Evolutionary conservation across 2,113 vertebrate species (phyloP).

Genomic region (Mesembrinibis cayennensis): DNA sequence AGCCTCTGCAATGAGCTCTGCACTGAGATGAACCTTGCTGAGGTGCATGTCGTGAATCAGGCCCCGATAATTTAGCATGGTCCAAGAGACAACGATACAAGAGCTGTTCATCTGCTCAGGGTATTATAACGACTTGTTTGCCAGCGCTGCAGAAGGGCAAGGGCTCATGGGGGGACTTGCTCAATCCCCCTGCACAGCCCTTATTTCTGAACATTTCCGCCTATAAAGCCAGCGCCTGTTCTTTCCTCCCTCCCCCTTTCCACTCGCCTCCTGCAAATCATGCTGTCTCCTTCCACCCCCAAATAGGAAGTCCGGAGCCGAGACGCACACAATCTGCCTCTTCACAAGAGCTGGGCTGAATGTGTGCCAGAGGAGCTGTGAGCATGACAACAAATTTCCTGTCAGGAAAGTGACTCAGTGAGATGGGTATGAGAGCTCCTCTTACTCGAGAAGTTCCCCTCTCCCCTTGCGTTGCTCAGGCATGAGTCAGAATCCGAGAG

Average conservation of each 20-base stretch:
- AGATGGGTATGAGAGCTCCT: conserved; percentile 59
- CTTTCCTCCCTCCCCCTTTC: background rate
- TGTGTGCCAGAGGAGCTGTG: conserved; percentile 61
- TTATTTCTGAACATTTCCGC: background rate
- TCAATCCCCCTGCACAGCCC: background rate
- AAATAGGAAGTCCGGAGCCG: conserved; percentile 64
- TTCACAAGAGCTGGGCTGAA: conserved; percentile 72
- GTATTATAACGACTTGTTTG: background rate
- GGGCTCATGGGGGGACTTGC: background rate
- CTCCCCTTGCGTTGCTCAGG: conserved; percentile 27
- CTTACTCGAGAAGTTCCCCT: conserved; percentile 63
- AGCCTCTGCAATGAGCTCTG: background rate
- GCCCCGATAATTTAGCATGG: background rate
- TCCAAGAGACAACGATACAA: background rate
- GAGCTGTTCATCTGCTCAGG: background rate
- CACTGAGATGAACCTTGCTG: background rate
- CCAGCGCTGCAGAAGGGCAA: background rate
- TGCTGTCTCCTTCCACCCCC: conserved; percentile 50
- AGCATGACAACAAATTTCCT: conserved; percentile 78
- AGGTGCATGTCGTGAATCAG: background rate
- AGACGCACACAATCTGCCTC: conserved; percentile 75
- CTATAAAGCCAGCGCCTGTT: background rate
- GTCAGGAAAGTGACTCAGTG: conserved; percentile 71
- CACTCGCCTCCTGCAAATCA: conserved; percentile 26
- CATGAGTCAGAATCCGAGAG: conserved; percentile 69